These are phyloP conservation scores for Halocynthia roretzi DNA, from an alignment of 23 tunicate species.

Conservation along the genomic window DNA sequence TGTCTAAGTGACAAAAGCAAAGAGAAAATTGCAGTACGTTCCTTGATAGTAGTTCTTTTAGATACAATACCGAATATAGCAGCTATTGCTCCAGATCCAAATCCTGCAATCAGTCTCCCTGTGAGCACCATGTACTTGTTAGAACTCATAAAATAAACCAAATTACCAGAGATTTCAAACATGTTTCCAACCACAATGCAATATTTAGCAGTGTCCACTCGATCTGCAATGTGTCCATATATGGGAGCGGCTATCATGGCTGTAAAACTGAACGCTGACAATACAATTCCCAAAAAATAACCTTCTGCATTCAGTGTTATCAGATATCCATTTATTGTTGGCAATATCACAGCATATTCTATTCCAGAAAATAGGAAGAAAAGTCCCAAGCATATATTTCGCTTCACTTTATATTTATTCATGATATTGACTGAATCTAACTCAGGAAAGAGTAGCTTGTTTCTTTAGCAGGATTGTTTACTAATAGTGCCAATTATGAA, in stretches of 20 bases:
- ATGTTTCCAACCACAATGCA: constrained; percentile 45
- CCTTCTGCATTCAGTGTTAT: constrained; percentile 30
- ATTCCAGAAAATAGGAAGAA: constrained; percentile 64
- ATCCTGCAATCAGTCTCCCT: constrained; percentile 68
- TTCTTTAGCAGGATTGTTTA: no score
- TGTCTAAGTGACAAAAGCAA: constrained; percentile 76
- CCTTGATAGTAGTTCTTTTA: constrained; percentile 50
- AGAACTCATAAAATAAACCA: constrained; percentile 49
- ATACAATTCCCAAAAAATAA: constrained; percentile 53
- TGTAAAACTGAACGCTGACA: constrained; percentile 83
- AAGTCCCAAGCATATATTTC: constrained; percentile 26
- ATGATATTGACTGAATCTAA: no score
- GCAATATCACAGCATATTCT: constrained; percentile 89
- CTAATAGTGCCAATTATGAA: no score
- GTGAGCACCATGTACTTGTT: constrained; percentile 42
- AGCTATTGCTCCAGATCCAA: constrained; percentile 88
- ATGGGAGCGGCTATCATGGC: constrained; percentile 80
- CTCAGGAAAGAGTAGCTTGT: no score
- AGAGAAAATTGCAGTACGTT: constrained; percentile 66
- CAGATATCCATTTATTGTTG: constrained; percentile 59
- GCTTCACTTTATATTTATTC: no score
- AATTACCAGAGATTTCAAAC: constrained; percentile 82
- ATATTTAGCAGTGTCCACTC: constrained; percentile 47
- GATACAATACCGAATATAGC: constrained; percentile 74
- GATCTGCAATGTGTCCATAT: constrained; percentile 72